Evolutionary conservation across 2,113 vertebrate species (phyloP), one percentile per base, ranked within the genome.

Genomic region (Triplophysa tibetana): DNA sequence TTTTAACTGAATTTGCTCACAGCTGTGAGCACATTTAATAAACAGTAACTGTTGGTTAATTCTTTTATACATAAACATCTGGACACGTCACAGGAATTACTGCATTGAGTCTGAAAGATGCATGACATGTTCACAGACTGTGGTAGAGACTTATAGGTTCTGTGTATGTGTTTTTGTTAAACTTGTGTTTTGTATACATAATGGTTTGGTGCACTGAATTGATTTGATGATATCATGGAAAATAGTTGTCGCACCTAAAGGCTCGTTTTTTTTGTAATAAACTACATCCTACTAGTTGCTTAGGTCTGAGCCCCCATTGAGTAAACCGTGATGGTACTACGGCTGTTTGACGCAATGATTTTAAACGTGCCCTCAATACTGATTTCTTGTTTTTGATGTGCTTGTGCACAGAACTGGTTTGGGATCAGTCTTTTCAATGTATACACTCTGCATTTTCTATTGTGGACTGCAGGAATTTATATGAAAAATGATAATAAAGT

Each of bases 181-280:
- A 4, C 89, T 86, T 90, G 79, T 66, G 85, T 88, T 87, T 82
- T 83, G 43, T 83, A 85, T 84, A 82, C 77, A 33, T 86, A 77
- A 19, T 85, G 45, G 26, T 89, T 88, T 89, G 87, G 90, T 92
- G 90, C 91, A 93, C 90, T 93, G 90, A 92, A 88, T 90, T 86
- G 84, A 89, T 60, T 89, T 75, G 79, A 70, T 2, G 86, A 85
- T 88, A 88, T 87, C 84, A 88, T 86, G 85, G 88, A 90, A 85
- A 62, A 86, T 88, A 86, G 79, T 88, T 87, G 85, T 87, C 86
- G 84, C 85, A 85, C 87, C 81, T 52, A 88, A 85, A 83, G 86
- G 88, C 83, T 33, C 19, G 60, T 7, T 38, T n/a, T 12, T 52
- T 29, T 13, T 43, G 64, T 85, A 66, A 41, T 80, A 69, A 82